A percentile compares a stretch with the other conserved stretches of the same genome.
Evolutionary conservation across 2,797 vertebrate genomes (phyloP).

Genomic region (Alca torda): DNA sequence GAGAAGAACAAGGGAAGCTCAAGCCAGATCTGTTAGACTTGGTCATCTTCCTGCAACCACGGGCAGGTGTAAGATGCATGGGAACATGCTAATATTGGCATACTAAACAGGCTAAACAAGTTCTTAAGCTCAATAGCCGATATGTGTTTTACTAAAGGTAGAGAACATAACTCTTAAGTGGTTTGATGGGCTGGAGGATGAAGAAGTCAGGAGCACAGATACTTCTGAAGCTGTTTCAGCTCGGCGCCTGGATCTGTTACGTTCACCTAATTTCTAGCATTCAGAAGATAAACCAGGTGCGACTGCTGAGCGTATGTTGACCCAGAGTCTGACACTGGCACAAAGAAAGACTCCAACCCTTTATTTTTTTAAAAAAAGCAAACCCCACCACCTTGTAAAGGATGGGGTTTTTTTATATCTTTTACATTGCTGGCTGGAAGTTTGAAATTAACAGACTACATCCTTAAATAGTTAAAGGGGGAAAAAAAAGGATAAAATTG

Average conservation of each 20-base stretch:
- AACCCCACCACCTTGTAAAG: neutral
- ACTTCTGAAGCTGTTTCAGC: neutral
- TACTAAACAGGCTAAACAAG: neutral
- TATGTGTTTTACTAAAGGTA: neutral
- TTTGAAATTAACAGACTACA: neutral
- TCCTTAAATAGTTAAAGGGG: neutral
- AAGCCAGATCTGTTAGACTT: neutral
- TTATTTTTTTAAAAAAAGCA: neutral
- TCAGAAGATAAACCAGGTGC: neutral
- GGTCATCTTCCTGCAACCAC: neutral
- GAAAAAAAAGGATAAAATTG: neutral
- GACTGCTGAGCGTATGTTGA: too few relatives aligned
- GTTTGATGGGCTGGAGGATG: neutral
- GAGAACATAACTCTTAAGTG: neutral
- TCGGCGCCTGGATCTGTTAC: accelerated
- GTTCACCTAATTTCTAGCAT: accelerated
- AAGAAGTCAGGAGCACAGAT: neutral
- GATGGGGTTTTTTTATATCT: neutral
- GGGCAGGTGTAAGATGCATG: neutral
- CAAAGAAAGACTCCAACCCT: neutral
- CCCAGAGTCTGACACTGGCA: neutral
- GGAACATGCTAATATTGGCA: neutral
- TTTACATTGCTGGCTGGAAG: neutral
- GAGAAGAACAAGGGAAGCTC: neutral
- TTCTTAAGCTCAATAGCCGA: neutral